phyloP scores from a whole-genome alignment of 2,113 vertebrate genomes.

The Platysteira castanea region DNA sequence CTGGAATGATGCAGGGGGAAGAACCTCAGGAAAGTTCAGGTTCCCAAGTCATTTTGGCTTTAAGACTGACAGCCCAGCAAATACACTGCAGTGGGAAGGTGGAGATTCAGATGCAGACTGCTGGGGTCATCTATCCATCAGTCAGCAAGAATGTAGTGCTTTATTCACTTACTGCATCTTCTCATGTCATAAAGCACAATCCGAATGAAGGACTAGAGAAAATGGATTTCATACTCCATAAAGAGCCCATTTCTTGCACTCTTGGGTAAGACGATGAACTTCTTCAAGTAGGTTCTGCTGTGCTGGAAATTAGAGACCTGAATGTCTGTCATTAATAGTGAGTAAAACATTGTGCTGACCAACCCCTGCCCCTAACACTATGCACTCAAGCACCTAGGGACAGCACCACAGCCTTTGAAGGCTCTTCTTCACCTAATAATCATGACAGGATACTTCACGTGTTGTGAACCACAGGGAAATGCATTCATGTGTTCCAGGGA shows the following conservation, averaged over 20 bases:
- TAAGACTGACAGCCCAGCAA: neutral
- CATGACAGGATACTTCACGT: neutral
- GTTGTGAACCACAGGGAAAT: neutral
- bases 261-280: neutral
- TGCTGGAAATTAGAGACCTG: neutral
- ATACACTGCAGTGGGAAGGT: neutral
- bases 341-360: neutral
- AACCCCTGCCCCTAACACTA: neutral
- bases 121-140: constrained; percentile 18
- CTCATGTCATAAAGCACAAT: constrained; percentile 10
- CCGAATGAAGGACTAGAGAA: neutral
- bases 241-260: constrained; percentile 36
- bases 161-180: constrained; percentile 31
- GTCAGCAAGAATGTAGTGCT: neutral
- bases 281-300: neutral
- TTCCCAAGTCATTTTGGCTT: neutral
- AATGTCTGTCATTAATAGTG: neutral
- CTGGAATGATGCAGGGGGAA: neutral
- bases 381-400: neutral
- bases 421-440: neutral
- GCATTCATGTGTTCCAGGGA: neutral
- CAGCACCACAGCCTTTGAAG: neutral
- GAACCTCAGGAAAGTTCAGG: neutral
- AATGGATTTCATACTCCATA: constrained; percentile 48
- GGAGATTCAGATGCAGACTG: neutral